Percentiles rank a stretch among this genome's conserved stretches.
These are phyloP conservation scores for Zonotrichia albicollis DNA, from an alignment of 2,797 vertebrate genomes.

Conservation along the genomic window DNA sequence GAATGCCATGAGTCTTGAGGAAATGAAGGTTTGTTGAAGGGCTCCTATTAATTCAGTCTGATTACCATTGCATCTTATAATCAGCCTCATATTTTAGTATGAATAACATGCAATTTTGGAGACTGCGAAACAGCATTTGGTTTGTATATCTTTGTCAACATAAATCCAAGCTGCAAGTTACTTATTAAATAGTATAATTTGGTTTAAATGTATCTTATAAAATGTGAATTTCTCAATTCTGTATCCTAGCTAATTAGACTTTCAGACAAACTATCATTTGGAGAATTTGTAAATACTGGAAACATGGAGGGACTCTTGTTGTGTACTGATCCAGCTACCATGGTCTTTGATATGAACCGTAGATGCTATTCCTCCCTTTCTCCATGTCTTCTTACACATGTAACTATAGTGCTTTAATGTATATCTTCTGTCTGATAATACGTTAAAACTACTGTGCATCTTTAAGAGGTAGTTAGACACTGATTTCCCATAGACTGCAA, in stretches of 20 bases:
- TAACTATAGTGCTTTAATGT: slow-evolving; percentile 32
- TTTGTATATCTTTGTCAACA: slow-evolving; percentile 68
- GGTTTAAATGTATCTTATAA: slow-evolving; percentile 64
- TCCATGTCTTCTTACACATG: background rate
- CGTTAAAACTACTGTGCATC: slow-evolving; percentile 61
- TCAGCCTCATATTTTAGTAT: slow-evolving; percentile 74
- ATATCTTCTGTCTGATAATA: slow-evolving; percentile 50
- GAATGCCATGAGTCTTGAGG: slow-evolving; percentile 54
- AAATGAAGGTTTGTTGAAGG: slow-evolving; percentile 71
- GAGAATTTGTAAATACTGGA: slow-evolving; percentile 45
- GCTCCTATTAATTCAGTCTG: slow-evolving; percentile 75
- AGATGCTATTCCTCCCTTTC: background rate
- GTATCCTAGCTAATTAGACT: slow-evolving; percentile 53
- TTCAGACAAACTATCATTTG: slow-evolving; percentile 46
- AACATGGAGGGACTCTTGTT: background rate
- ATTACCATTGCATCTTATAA: slow-evolving; percentile 74
- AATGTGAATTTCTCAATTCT: slow-evolving; percentile 45
- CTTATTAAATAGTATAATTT: slow-evolving; percentile 72
- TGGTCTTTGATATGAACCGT: background rate
- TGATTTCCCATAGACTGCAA: slow-evolving; percentile 71
- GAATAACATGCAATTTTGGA: slow-evolving; percentile 72
- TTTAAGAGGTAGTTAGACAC: slow-evolving; percentile 62
- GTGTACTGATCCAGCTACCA: background rate
- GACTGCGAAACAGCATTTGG: slow-evolving; percentile 60
- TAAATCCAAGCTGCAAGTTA: slow-evolving; percentile 60